Base-by-base conservation (phyloP, 2,888 invertebrate species). In the Eretmocerus hayati region DNA sequence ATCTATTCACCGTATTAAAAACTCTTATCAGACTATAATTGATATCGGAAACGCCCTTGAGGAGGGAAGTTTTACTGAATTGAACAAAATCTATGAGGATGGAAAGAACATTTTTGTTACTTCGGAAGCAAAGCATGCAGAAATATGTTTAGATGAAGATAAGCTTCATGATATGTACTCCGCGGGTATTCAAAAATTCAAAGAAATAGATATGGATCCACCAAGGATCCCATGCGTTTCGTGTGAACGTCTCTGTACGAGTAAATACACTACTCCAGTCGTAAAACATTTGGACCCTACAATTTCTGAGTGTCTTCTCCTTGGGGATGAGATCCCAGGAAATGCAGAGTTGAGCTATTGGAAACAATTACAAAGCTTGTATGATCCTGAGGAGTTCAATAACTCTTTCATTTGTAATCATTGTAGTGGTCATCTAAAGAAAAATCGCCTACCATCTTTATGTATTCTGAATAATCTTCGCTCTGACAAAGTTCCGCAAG, bases 181-280 rank as follows among this genome's bases (percentile, higher is more conserved):
- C n/a, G n/a, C n/a, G n/a, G n/a, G n/a, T n/a, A n/a, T n/a, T n/a
- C n/a, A n/a, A n/a, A n/a, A n/a, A n/a, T n/a, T n/a, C n/a, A n/a
- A n/a, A n/a, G n/a, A n/a, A n/a, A n/a, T n/a, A n/a, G n/a, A n/a
- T n/a, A n/a, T n/a, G n/a, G n/a, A n/a, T n/a, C n/a, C n/a, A n/a
- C n/a, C n/a, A n/a, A n/a, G n/a, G n/a, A n/a, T n/a, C n/a, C n/a
- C n/a, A n/a, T n/a, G n/a, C n/a, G n/a, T n/a, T n/a, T n/a, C n/a
- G n/a, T 22, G 60, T 44, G 53, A 58, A 48, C 59, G 56, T 31
- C 48, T 61, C 4, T 51, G 53, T 36, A 33, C 13, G 2, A 4
- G 13, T 11, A 15, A 21, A n/a, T 32, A 32, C 15, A 31, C 15
- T 20, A 4, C 8, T 21, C 4, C 15, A 16, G 11, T 31, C 15